Percentiles rank a stretch among this genome's conserved stretches.
Evolutionary conservation across 2,113 vertebrate species (phyloP).

Genomic region (Dinomys branickii): DNA sequence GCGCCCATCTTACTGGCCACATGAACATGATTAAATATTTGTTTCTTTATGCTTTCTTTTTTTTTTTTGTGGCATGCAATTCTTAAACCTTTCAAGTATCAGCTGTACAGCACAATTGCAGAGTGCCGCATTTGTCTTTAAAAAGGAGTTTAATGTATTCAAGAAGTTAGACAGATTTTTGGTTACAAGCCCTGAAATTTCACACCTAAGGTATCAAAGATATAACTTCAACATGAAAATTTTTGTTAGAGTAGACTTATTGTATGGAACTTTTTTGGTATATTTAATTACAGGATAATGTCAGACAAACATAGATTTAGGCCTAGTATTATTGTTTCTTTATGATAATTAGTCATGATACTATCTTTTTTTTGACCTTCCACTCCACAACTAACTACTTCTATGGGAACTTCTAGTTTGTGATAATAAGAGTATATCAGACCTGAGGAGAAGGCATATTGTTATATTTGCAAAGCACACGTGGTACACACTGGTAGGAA

Average conservation of each 20-base stretch:
- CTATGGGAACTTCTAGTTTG: constrained; percentile 13
- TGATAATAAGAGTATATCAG: background rate
- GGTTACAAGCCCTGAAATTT: constrained; percentile 48
- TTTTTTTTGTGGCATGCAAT: background rate
- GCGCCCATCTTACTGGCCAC: constrained; percentile 14
- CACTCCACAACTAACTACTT: background rate
- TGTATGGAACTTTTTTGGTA: constrained; percentile 27
- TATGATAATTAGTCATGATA: constrained; percentile 23
- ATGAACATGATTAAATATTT: constrained; percentile 37
- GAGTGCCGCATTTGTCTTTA: background rate
- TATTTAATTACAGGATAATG: background rate
- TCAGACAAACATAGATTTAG: background rate
- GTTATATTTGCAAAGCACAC: background rate
- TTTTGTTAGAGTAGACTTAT: background rate
- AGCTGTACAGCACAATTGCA: background rate
- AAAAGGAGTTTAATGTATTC: constrained; percentile 12
- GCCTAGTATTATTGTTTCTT: constrained; percentile 25
- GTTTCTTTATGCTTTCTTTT: background rate
- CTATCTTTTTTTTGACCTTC: background rate
- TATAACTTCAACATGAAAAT: constrained; percentile 28
- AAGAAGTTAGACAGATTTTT: constrained; percentile 39
- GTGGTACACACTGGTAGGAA: background rate
- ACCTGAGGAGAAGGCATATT: background rate
- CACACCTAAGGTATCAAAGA: constrained; percentile 12
- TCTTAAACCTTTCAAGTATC: background rate